These are phyloP conservation scores for Metallyticus violacea DNA, from an alignment of 2,888 invertebrate genomes.

Conservation along the genomic window DNA sequence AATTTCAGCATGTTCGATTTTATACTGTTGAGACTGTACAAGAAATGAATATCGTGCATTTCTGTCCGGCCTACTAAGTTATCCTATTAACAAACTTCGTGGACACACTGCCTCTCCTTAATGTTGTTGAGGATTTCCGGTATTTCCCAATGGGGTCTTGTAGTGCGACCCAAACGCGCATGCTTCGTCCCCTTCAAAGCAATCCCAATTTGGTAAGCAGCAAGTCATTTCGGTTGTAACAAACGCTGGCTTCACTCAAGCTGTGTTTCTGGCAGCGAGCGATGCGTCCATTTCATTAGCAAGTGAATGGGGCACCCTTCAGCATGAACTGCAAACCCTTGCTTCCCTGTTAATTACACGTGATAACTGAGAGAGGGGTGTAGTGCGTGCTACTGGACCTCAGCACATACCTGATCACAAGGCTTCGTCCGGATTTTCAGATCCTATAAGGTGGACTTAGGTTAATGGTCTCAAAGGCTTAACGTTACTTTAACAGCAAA, in stretches of 20 bases:
- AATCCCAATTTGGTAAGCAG: no score
- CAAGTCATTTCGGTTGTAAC: no score
- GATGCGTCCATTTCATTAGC: neutral
- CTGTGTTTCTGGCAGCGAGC: no score
- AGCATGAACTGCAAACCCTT: neutral
- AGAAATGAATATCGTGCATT: neutral
- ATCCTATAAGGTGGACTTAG: neutral
- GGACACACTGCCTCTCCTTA: no score
- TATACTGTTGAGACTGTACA: no score
- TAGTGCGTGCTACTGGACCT: no score
- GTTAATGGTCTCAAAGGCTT: neutral
- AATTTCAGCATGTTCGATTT: no score
- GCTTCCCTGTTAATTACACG: neutral
- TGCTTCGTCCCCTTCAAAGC: neutral
- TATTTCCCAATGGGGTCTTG: neutral
- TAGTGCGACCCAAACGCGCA: neutral
- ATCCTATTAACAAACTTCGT: neutral
- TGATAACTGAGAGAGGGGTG: neutral
- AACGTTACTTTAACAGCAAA: neutral
- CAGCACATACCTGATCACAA: neutral
- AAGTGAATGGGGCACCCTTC: neutral
- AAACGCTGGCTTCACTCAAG: neutral
- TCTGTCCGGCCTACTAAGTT: neutral
- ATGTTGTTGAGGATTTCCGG: no score
- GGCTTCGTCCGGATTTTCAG: no score